Percentiles rank a stretch among this genome's conserved stretches.
These are phyloP conservation scores for Lasioglossum calceatum DNA, from an alignment of 2,888 invertebrate genomes.

Conservation along the genomic window DNA sequence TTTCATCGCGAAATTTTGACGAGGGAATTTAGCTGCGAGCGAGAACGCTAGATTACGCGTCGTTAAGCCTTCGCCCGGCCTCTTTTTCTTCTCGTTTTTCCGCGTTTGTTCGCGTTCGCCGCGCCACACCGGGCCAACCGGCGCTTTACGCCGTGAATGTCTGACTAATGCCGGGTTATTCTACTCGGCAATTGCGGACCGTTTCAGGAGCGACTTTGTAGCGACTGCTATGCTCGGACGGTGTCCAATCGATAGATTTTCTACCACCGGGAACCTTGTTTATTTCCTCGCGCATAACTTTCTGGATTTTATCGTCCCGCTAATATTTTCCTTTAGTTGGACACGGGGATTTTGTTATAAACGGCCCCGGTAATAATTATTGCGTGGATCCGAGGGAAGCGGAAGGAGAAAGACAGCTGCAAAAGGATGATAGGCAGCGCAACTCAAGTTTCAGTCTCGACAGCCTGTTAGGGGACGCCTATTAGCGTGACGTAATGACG, in stretches of 20 bases:
- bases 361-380: not conserved
- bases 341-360: not conserved
- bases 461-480: slow-evolving; percentile 75
- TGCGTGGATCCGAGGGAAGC: not conserved
- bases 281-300: too few relatives aligned
- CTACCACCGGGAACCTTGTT: not conserved
- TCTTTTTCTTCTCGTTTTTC: not conserved
- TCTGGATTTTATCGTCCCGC: not conserved
- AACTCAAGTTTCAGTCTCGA: slow-evolving; percentile 67
- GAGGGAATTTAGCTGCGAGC: slow-evolving; percentile 10
- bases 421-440: slow-evolving; percentile 43
- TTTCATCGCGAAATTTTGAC: slow-evolving; percentile 18
- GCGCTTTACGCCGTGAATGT: not conserved
- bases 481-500: slow-evolving; percentile 81
- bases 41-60: slow-evolving; percentile 25
- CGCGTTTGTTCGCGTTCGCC: not conserved
- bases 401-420: not conserved
- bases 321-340: not conserved
- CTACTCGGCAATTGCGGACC: not conserved
- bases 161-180: not conserved
- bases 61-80: not conserved
- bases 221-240: not conserved
- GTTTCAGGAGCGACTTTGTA: not conserved
- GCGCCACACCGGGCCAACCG: not conserved
- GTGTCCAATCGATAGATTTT: not conserved